These are phyloP conservation scores for Drosophila saltans DNA, from an alignment of 1,140 invertebrate genomes.

Conservation along the genomic window DNA sequence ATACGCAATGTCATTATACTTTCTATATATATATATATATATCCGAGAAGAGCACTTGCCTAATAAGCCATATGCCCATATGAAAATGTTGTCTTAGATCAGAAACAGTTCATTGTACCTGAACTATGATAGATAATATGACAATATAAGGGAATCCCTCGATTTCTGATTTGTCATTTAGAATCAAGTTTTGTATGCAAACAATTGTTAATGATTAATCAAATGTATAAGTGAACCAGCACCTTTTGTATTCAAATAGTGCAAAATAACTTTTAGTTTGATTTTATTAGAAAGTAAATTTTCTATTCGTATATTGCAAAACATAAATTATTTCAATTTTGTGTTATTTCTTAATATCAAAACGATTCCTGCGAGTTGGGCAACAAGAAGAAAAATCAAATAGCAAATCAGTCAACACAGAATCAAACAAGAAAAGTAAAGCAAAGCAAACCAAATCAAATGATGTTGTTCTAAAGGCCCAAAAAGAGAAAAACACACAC, in stretches of 20 bases:
- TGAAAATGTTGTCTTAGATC: conserved; percentile 5
- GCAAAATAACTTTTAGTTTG: too few relatives aligned
- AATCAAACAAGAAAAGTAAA: conserved; percentile 20
- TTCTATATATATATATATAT: background rate
- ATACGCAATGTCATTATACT: background rate
- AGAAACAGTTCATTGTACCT: conserved; percentile 4
- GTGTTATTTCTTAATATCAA: too few relatives aligned
- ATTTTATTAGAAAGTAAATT: too few relatives aligned
- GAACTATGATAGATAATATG: background rate
- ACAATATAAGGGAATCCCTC: background rate
- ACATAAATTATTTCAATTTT: too few relatives aligned
- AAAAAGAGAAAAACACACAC: conserved; percentile 23
- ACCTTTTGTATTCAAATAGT: too few relatives aligned
- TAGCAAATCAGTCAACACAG: conserved; percentile 20
- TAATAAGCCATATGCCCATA: background rate
- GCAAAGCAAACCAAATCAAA: conserved; percentile 35
- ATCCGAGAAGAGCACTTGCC: background rate
- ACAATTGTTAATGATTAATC: too few relatives aligned
- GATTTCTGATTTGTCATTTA: too few relatives aligned
- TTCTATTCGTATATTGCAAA: too few relatives aligned
- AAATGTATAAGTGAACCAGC: too few relatives aligned
- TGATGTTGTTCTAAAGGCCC: conserved; percentile 65
- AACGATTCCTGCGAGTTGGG: background rate
- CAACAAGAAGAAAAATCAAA: conserved; percentile 16
- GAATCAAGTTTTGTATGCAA: too few relatives aligned